A percentile compares a stretch with the other conserved stretches of the same genome.
These are phyloP conservation scores for Sphecodes monilicornis DNA, from an alignment of 2,888 invertebrate species.

Conservation along the genomic window DNA sequence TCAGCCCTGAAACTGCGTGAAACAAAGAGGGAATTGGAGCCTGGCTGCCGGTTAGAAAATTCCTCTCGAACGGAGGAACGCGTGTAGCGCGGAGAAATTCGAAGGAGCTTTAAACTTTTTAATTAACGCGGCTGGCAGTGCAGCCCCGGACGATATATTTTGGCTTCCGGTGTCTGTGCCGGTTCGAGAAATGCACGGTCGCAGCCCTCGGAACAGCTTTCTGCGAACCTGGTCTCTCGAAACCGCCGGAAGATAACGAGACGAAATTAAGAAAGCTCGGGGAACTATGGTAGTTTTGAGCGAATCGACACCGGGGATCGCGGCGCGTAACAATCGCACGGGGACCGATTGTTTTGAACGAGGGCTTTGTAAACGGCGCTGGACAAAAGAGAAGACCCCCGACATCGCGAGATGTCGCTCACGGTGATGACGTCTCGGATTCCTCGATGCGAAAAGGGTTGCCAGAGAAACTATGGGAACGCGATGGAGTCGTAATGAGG, in stretches of 20 bases:
- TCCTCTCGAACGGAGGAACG: not conserved
- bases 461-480: conserved; percentile 54
- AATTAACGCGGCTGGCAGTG: conserved; percentile 33
- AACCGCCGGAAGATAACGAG: conserved; percentile 29
- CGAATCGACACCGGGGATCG: conserved; percentile 65
- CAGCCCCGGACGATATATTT: conserved; percentile 5
- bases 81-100: not conserved
- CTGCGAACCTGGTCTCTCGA: not conserved
- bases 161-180: not conserved
- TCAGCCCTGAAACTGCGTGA: conserved; percentile 37
- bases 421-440: conserved; percentile 54
- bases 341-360: conserved; percentile 69
- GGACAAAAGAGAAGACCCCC: conserved; percentile 72
- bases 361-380: conserved; percentile 71
- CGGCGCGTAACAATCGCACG: conserved; percentile 68
- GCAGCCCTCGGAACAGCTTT: not conserved
- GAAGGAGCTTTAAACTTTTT: conserved; percentile 46
- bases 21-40: conserved; percentile 43
- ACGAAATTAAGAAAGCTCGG: conserved; percentile 42
- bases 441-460: conserved; percentile 43
- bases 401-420: conserved; percentile 38
- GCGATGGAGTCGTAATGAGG: conserved; percentile 66
- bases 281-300: not conserved
- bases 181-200: conserved; percentile 1
- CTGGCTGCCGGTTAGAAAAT: not conserved